Evolutionary conservation across 2,113 vertebrate species (phyloP), one percentile per base, ranked within the genome.

Genomic region (Myotis davidii): DNA sequence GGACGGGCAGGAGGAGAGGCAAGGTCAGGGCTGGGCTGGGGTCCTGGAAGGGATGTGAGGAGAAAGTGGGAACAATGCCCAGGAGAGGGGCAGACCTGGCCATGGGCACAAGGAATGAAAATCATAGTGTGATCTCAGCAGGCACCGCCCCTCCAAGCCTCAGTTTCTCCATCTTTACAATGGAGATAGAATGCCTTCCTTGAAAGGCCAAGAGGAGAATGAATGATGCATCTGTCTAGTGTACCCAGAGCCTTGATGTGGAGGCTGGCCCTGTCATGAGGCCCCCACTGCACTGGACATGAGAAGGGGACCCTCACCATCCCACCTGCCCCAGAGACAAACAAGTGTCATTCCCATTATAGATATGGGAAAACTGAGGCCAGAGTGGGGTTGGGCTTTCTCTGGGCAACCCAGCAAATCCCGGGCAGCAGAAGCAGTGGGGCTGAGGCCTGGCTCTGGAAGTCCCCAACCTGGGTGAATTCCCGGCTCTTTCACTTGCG

Each of bases 261-360:
- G 54, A 37, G 42, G 42, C 8, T 11, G 3, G n/a, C 83, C 64
- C 42, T 16, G 52, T 27, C 32, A 13, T 1, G 1, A 59, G 29
- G 12, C 1, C 2, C 20, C 9, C 14, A 17, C 13, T 50, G 32
- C 32, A 9, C 4, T 17, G 0, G 18, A 12, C 0, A 0, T 4
- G 11, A 32, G 37, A 74, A 32, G 6, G 16, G 65, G 54, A 21
- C 12, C 17, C 50, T 32, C 0, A 0, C 45, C 3, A 1, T 0
- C 23, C 64, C 4, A 6, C 29, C n/a, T n/a, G 21, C n/a, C 67
- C 83, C 9, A 34, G 42, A 45, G 12, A 72, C 34, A 70, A 39
- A 17, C 77, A 54, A 50, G 72, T 1, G 16, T 37, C 39, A 21
- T 29, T 14, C 42, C 64, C 27, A 6, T 10, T 14, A 34, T 0